Evolutionary conservation across 1,140 invertebrate species (phyloP).

Genomic region (Drosophila persimilis): DNA sequence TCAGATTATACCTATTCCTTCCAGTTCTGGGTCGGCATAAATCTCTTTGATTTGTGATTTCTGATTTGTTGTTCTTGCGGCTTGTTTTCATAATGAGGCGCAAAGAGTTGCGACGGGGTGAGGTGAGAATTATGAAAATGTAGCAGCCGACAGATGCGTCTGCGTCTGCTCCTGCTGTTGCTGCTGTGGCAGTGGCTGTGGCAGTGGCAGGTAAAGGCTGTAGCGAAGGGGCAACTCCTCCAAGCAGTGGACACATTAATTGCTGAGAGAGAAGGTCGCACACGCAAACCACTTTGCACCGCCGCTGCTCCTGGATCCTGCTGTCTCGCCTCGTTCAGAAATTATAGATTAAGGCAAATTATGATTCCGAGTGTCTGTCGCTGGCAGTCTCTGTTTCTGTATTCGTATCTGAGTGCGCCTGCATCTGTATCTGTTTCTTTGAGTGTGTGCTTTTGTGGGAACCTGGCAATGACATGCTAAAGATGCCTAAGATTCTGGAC

Average conservation of each 20-base stretch:
- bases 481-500: slow-evolving; percentile 44
- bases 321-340: slow-evolving; percentile 10
- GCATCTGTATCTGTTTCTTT: no score
- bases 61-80: not conserved
- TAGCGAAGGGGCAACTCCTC: slow-evolving; percentile 2
- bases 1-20: not conserved
- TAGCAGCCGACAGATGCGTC: not conserved
- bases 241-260: slow-evolving; percentile 60
- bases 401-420: no score
- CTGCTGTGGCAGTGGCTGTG: no score
- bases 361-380: slow-evolving; percentile 36
- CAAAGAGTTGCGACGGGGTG: slow-evolving; percentile 17
- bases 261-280: slow-evolving; percentile 59
- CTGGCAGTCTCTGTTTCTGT: not conserved
- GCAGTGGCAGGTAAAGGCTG: not conserved
- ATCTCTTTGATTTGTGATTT: slow-evolving; percentile 64
- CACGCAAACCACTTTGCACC: slow-evolving; percentile 26
- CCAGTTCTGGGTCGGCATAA: slow-evolving; percentile 42
- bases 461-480: slow-evolving; percentile 55
- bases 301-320: not conserved
- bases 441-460: no score
- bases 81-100: slow-evolving; percentile 66
- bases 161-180: no score
- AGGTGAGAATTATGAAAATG: slow-evolving; percentile 48
- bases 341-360: slow-evolving; percentile 52